Evolutionary conservation across 2,888 invertebrate species (phyloP).

Genomic region (Epiblema foenella): DNA sequence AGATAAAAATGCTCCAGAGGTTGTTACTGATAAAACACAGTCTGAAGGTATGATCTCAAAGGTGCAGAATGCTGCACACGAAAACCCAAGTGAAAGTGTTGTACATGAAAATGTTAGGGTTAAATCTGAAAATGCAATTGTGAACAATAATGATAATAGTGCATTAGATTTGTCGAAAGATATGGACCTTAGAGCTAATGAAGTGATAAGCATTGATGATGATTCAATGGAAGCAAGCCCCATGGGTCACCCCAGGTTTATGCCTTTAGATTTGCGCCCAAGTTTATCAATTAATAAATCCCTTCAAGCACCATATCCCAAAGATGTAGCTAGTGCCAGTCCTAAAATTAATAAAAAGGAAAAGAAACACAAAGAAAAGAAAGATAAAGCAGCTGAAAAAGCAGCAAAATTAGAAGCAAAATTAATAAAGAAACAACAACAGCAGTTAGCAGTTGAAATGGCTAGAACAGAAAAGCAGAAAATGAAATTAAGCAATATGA

Average conservation of each 20-base stretch:
- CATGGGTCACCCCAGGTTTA: conserved; percentile 56
- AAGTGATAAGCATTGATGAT: conserved; percentile 80
- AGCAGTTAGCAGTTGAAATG: conserved; percentile 76
- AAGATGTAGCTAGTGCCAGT: conserved; percentile 83
- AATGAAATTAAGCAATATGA: conserved; percentile 66
- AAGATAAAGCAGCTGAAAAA: conserved; percentile 66
- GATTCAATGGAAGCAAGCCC: conserved; percentile 74
- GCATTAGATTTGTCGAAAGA: conserved; percentile 80
- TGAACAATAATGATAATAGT: conserved; percentile 82
- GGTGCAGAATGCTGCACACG: conserved; percentile 70
- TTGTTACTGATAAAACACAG: conserved; percentile 72
- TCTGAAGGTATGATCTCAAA: conserved; percentile 78
- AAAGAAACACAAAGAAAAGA: conserved; percentile 82
- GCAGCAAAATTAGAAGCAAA: conserved; percentile 78
- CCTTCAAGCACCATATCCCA: conserved; percentile 77
- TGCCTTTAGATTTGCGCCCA: conserved; percentile 61
- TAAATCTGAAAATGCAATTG: conserved; percentile 72
- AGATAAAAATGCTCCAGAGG: conserved; percentile 80
- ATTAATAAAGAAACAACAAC: conserved; percentile 77
- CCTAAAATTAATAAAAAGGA: conserved; percentile 85
- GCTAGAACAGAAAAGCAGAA: conserved; percentile 71
- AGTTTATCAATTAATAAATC: conserved; percentile 78
- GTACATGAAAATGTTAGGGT: conserved; percentile 63
- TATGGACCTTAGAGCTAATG: conserved; percentile 79
- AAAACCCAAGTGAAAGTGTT: conserved; percentile 63